Conservation (phyloP, 2,888 invertebrate genomes). For the Piscicola geometra region DNA sequence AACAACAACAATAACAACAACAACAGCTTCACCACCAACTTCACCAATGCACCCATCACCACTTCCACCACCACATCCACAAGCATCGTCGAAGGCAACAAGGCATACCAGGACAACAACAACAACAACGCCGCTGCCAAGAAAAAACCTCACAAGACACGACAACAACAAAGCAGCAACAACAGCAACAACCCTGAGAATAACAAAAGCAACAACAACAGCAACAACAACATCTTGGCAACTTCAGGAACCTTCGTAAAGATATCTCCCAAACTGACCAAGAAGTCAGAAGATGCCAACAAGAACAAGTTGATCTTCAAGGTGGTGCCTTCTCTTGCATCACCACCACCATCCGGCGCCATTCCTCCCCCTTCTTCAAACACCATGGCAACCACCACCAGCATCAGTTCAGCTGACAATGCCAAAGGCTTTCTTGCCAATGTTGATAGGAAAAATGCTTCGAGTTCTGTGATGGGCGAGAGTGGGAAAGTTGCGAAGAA, state of each 20-base stretch:
- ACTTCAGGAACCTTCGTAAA: neutral
- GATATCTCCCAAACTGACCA: conserved; percentile 17
- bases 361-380: neutral
- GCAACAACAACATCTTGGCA: neutral
- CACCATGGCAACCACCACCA: too few relatives aligned
- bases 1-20: conserved; percentile 14
- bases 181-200: neutral
- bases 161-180: neutral
- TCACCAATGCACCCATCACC: neutral
- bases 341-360: neutral
- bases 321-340: neutral
- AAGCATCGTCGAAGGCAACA: neutral
- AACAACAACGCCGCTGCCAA: neutral
- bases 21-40: conserved; percentile 2
- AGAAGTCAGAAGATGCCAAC: neutral
- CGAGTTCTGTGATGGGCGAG: too few relatives aligned
- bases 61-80: neutral
- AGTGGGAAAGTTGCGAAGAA: too few relatives aligned
- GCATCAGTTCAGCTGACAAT: too few relatives aligned
- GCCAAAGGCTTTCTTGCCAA: too few relatives aligned
- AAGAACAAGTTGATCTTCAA: neutral
- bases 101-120: neutral
- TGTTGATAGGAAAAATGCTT: too few relatives aligned
- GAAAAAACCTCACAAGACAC: neutral
- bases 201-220: neutral